Base-by-base conservation (phyloP, 2,797 vertebrate genomes). In the Clamator glandarius region DNA sequence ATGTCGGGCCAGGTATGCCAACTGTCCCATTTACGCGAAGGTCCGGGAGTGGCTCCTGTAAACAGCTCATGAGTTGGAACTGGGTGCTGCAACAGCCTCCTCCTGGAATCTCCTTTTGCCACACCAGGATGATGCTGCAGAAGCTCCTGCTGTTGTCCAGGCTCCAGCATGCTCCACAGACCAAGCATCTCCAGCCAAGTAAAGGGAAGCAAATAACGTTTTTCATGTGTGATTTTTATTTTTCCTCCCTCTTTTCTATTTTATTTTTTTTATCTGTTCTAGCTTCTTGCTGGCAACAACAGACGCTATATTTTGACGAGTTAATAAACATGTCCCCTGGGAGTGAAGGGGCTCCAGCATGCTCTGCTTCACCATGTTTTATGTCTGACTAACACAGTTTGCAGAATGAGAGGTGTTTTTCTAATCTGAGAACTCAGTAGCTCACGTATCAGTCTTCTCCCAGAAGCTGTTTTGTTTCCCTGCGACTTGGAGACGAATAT, bases 281-380 rank as follows among this genome's bases (percentile, higher is more conserved):
- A 70, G 70, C 67, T 80, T 90, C 70, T 94, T 54, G 63, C 90
- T 79, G 57, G 89, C 83, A 89, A 79, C 90, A 92, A 19, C 50
- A 95, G 86, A 50, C 29, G 1, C 58, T 82, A 18, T 93, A 59
- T 90, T 95, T 87, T 95, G 94, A 95, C 7, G 41, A 96, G 93
- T 94, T 96, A 96, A 96, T 96, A 95, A 96, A 95, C 83, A 64
- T 94, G 75, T 92, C 94, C 78, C 93, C 61, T 2, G 39, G 86
- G 95, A 93, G 72, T 0, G 0, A 63, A 50, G 68, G 52, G 84
- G 90, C 77, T 95, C 42, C 59, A 41, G 90, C 86, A 31, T 46
- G 86, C 92, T 94, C 88, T 64, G 92, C 92, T 89, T 87, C 84
- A 28, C 90, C 6, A 6, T 74, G 88, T 82, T 92, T 74, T 41